Evolutionary conservation across 2,113 vertebrate genomes (phyloP).

Genomic region (Colossoma macropomum): DNA sequence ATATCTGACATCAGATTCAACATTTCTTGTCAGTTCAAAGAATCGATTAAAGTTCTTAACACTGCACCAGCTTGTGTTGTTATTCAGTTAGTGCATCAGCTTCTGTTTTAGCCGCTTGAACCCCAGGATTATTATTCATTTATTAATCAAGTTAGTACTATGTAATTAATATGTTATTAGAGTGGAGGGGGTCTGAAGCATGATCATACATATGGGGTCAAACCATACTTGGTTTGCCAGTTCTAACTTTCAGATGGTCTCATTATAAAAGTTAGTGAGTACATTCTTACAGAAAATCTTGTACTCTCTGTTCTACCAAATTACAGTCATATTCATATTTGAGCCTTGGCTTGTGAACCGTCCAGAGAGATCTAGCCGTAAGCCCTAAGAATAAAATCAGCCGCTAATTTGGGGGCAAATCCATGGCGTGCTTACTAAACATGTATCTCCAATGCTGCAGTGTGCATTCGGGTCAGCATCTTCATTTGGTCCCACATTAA

Average conservation of each 20-base stretch:
- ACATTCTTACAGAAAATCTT: neutral
- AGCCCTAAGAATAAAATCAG: conserved; percentile 47
- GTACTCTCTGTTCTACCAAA: neutral
- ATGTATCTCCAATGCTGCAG: conserved; percentile 41
- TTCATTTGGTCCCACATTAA: conserved; percentile 67
- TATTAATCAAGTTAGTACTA: neutral
- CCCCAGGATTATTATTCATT: neutral
- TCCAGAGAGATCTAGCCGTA: conserved; percentile 18
- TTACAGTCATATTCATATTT: neutral
- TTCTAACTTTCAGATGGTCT: neutral
- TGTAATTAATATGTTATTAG: neutral
- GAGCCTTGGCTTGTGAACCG: conserved; percentile 22
- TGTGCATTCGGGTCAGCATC: conserved; percentile 59
- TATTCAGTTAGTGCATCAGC: neutral
- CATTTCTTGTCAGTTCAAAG: conserved; percentile 20
- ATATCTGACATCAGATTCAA: conserved; percentile 71
- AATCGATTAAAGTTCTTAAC: neutral
- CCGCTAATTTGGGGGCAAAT: conserved; percentile 54
- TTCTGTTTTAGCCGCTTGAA: neutral
- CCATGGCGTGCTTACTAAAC: conserved; percentile 57
- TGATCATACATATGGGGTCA: no score
- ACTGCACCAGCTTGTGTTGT: neutral
- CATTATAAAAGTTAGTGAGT: neutral
- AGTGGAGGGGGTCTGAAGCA: no score
- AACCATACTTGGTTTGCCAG: neutral